Base-by-base conservation (phyloP, 2,797 vertebrate species). In the Muraenolepis orangiensis region DNA sequence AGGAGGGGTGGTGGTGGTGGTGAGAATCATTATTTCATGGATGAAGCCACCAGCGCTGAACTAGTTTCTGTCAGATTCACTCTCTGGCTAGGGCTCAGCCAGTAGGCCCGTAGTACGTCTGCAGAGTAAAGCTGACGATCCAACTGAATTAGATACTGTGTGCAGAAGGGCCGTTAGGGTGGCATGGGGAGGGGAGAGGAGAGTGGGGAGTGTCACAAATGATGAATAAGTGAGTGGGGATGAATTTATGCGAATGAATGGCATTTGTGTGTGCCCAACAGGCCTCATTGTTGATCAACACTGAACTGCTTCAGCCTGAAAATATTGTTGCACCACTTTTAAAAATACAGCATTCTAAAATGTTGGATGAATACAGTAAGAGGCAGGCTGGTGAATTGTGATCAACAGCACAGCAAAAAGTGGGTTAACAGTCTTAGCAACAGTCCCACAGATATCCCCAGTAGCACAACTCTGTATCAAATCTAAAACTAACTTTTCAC, bases 211-310 rank as follows among this genome's bases (percentile, higher is more conserved):
- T 79, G 81, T 87, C 83, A 84, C 64, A 64, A 90, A 85, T 91
- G 87, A 89, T 91, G 90, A 93, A 91, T 88, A 86, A 87, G 81
- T 66, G 70, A 88, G 76, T 84, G 81, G 76, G 73, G 73, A 81
- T 84, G 86, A 92, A 87, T 87, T 75, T 78, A 77, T 75, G 72
- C 34, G 76, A 77, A 81, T 91, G 85, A 93, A 92, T 86, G 76
- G 85, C 34, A 26, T 78, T 87, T 90, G 87, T 91, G 86, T 91
- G 80, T 57, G 78, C 76, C 76, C 82, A 84, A 87, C 80, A 84
- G 86, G 82, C 80, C 77, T 85, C 78, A 72, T 83, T 88, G 86
- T 87, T 90, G 80, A 82, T 81, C 57, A 26, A 76, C 70, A 30
- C 61, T 38, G 14, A 75, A 77, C 61, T 80, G 81, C 84, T 74